Evolutionary conservation across 2,888 invertebrate genomes (phyloP), one percentile per base, ranked within the genome.

Genomic region (Diaprepes abbreviatus): DNA sequence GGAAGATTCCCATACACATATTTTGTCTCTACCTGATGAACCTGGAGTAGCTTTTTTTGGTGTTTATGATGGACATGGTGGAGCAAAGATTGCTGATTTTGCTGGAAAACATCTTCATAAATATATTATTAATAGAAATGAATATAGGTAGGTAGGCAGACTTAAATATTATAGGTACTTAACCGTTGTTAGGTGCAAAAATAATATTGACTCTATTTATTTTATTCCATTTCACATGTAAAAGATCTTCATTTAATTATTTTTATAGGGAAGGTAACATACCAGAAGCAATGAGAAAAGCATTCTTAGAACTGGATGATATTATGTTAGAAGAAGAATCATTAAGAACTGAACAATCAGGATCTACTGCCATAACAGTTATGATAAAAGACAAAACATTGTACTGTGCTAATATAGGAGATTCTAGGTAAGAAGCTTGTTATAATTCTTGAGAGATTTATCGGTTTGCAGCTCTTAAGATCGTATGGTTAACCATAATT

Each of bases 1-100:
- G 99, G 99, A 99, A 86, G 99, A 99, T 85, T 95, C 97, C 0
- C 99, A 99, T 83, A 97, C 97, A 54, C 97, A 98, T 79, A 93
- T 99, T 76, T 86, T 99, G 12, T 93, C 96, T 0, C 83, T 96
- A 74, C 95, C 96, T 1, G 96, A 96, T 80, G 98, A 99, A 84
- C 95, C 96, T 24, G 92, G 91, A 17, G 92, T 96, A 31, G 79
- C 97, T 2, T 99, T 95, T 85, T 98, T 98, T 86, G 98, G 94
- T 4, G 98, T 99, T 0, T 99, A 96, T 82, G 98, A 97, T 85
- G 97, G 97, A 0, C 96, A 96, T 85, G 96, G 95, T 79, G 95
- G 93, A 91, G 83, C 83, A 80, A 79, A 78, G 65, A 76, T 80
- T 74, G 96, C 98, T 6, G 94, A 97, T 82, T 95, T 96, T 86